phyloP scores from a whole-genome alignment of 2,888 invertebrate genomes.

The Meandrusa payeni region DNA sequence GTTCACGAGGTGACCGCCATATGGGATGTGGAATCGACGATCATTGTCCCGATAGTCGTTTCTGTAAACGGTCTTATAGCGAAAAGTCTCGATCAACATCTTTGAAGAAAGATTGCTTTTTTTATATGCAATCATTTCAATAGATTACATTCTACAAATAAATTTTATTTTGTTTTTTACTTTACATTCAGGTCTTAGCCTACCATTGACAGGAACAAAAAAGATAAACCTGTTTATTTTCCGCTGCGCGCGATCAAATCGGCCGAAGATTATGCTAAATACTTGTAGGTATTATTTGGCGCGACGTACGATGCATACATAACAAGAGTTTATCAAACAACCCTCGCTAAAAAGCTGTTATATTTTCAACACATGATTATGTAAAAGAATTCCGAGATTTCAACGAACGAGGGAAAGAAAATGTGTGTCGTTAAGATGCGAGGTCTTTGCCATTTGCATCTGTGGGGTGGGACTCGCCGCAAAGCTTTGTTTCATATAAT shows the following conservation, averaged over 20 bases:
- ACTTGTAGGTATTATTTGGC: slow-evolving; percentile 59
- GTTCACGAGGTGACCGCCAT: too few relatives aligned
- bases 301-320: slow-evolving; percentile 53
- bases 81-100: too few relatives aligned
- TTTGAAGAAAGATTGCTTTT: too few relatives aligned
- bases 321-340: slow-evolving; percentile 56
- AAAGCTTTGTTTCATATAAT: slow-evolving; percentile 26
- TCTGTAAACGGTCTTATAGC: too few relatives aligned
- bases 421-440: slow-evolving; percentile 70
- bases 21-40: too few relatives aligned
- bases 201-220: slow-evolving; percentile 10
- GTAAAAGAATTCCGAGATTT: slow-evolving; percentile 74
- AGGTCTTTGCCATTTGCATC: slow-evolving; percentile 65
- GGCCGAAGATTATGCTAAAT: slow-evolving; percentile 70
- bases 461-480: slow-evolving; percentile 29
- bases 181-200: slow-evolving; percentile 1
- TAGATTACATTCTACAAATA: too few relatives aligned
- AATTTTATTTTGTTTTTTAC: slow-evolving; percentile 4
- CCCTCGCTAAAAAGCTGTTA: slow-evolving; percentile 72
- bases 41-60: too few relatives aligned
- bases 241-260: slow-evolving; percentile 37
- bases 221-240: slow-evolving; percentile 43
- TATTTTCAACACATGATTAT: slow-evolving; percentile 79
- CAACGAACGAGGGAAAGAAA: slow-evolving; percentile 58
- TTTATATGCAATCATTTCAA: too few relatives aligned